Base-by-base conservation (phyloP, 2,113 vertebrate species). In the Ceyx cyanopectus region DNA sequence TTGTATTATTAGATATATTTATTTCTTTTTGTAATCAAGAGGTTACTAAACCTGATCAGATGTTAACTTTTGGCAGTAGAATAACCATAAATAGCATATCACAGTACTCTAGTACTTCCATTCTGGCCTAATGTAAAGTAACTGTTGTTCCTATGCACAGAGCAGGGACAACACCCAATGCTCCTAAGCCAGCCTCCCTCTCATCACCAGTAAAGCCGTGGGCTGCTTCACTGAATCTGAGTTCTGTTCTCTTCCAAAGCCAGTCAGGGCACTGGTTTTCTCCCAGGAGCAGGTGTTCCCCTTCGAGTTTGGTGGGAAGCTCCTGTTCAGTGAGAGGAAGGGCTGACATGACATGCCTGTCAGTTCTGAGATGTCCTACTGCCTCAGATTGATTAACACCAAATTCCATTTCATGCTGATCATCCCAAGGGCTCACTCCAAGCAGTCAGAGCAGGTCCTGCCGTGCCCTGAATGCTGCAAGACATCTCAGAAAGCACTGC, bases 391-490 rank as follows among this genome's bases (percentile, higher is more conserved):
- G 77, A 86, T 81, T 75, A 90, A 73, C 30, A 76, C 27, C 21
- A 68, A 90, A 89, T 85, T 70, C 56, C 62, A 20, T 86, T 67
- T 66, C 76, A 67, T 40, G 73, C 65, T 90, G 77, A 78, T 91
- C 80, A 74, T 30, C 26, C 32, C 5, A 0, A 89, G 22, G 10
- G 45, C 43, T 78, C 57, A n/a, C 77, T 67, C 46, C 18, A 24
- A 1, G 10, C 41, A 61, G 24, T 17, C 60, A 14, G 57, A 81
- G 63, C 4, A 1, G 46, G 57, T 78, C 48, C 53, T 43, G 5
- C 18, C 45, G 15, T 34, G 46, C 46, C 67, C 51, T 2, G 2
- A 81, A 46, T 23, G 50, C 45, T 69, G 50, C 27, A 76, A 74
- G 66, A 78, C 30, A 41, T 73, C 32, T 58, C 57, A 70, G 61